A percentile compares a stretch with the other conserved stretches of the same genome.
Evolutionary conservation across 2,888 invertebrate genomes (phyloP).

Genomic region (Teleogryllus oceanicus): DNA sequence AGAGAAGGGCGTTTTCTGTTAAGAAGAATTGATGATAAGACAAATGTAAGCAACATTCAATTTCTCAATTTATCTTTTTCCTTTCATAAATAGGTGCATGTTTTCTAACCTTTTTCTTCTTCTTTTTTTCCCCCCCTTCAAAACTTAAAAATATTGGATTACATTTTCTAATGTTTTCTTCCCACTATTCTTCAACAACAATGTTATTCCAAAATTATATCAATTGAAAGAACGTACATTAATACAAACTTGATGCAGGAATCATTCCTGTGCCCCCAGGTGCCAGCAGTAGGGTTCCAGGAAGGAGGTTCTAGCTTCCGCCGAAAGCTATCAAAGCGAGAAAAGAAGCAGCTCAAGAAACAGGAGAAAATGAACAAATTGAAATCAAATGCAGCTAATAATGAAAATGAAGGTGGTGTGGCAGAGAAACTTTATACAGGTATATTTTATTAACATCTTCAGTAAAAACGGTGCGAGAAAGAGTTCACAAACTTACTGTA

Average conservation of each 20-base stretch:
- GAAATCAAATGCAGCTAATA: conserved; percentile 59
- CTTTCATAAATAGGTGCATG: not conserved
- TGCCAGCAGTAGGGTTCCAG: conserved; percentile 63
- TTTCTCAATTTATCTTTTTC: not conserved
- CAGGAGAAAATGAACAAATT: conserved; percentile 81
- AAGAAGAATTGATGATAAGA: conserved; percentile 82
- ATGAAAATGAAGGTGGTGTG: conserved; percentile 68
- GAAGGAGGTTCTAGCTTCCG: conserved; percentile 82
- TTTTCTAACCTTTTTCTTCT: no score
- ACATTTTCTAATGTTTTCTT: no score
- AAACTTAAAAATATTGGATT: no score
- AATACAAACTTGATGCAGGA: not conserved
- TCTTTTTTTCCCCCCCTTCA: no score
- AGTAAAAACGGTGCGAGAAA: not conserved
- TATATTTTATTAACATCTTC: conserved; percentile 44
- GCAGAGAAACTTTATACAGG: conserved; percentile 90
- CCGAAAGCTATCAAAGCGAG: conserved; percentile 91
- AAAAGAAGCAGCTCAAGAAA: conserved; percentile 96
- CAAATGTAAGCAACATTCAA: conserved; percentile 53
- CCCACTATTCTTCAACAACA: no score
- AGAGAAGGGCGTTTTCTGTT: conserved; percentile 95
- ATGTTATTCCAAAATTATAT: no score
- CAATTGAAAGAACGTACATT: not conserved
- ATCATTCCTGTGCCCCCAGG: conserved; percentile 45
- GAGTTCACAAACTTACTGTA: no score